Percentiles rank a stretch among this genome's conserved stretches.
phyloP scores from a whole-genome alignment of 2,888 invertebrate genomes.

The Epiblema foenella region DNA sequence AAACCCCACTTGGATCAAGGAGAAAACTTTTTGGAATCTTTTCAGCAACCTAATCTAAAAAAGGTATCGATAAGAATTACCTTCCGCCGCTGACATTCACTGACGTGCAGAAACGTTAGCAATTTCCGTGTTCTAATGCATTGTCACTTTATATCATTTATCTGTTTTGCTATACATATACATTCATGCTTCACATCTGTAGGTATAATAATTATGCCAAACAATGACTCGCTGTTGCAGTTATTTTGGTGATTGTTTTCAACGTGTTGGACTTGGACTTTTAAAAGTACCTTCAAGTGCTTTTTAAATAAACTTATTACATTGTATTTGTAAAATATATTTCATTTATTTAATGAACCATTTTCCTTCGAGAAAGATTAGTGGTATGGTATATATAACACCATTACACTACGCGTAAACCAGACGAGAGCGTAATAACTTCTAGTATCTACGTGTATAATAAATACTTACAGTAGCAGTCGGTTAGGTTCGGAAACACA shows the following conservation, averaged over 20 bases:
- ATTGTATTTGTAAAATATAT: too few relatives aligned
- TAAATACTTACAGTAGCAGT: not conserved
- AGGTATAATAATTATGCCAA: too few relatives aligned
- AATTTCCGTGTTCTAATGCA: constrained; percentile 43
- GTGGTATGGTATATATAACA: too few relatives aligned
- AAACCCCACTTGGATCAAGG: constrained; percentile 23
- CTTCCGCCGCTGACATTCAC: constrained; percentile 31
- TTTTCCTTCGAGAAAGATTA: too few relatives aligned
- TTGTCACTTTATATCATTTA: constrained; percentile 38
- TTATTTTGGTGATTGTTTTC: not conserved
- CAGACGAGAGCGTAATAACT: not conserved
- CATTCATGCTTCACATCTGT: not conserved
- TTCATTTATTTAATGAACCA: too few relatives aligned
- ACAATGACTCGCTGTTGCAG: too few relatives aligned
- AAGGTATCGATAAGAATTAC: constrained; percentile 42
- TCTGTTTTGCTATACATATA: not conserved
- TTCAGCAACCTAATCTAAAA: constrained; percentile 42
- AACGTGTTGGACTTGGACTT: not conserved
- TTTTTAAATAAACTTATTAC: too few relatives aligned
- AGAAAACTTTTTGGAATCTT: constrained; percentile 28
- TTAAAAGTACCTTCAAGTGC: too few relatives aligned
- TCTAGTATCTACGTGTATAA: not conserved
- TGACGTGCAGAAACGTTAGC: constrained; percentile 38
- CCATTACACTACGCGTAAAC: too few relatives aligned
- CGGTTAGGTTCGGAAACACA: constrained; percentile 1